phyloP scores from a whole-genome alignment of 2,888 invertebrate genomes.

The Chelonus formosanus region DNA sequence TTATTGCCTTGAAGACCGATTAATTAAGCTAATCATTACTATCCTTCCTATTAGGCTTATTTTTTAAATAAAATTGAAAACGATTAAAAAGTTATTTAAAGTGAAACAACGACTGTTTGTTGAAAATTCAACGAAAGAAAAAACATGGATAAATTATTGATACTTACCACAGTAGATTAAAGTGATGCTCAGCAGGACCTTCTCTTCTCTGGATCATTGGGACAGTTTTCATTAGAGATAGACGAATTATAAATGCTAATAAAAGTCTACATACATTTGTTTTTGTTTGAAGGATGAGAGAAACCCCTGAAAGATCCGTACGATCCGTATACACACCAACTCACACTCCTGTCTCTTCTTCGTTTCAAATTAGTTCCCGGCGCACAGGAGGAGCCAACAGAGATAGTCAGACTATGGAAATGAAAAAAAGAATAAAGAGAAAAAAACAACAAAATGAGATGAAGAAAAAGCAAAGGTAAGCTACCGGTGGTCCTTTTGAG shows the following conservation, averaged over 20 bases:
- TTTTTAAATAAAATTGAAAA: too few relatives aligned
- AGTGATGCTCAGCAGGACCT: not conserved
- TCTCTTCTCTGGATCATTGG: not conserved
- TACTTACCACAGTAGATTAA: not conserved
- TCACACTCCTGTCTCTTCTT: constrained; percentile 38
- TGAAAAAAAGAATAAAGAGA: constrained; percentile 35
- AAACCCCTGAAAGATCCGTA: too few relatives aligned
- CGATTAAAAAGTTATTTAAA: too few relatives aligned
- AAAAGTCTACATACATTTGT: constrained; percentile 19
- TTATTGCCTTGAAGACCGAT: too few relatives aligned
- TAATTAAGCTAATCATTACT: constrained; percentile 1
- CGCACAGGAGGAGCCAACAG: constrained; percentile 30
- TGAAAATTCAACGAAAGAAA: too few relatives aligned
- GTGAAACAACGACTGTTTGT: too few relatives aligned
- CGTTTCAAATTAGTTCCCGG: constrained; percentile 54
- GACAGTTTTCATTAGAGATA: constrained; percentile 51
- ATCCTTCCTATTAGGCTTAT: not conserved
- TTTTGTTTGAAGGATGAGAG: constrained; percentile 7
- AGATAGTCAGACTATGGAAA: constrained; percentile 10
- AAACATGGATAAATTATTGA: not conserved
- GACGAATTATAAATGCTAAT: constrained; percentile 56
- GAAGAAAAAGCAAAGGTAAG: constrained; percentile 35
- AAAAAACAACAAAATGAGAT: constrained; percentile 32
- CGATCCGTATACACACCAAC: constrained; percentile 20
- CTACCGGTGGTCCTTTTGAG: constrained; percentile 42